Evolutionary conservation across 37 sponge, comb jelly and placozoan species (phyloP), one percentile per base, ranked within the genome.

Genomic region (Trichoplax adhaerens): DNA sequence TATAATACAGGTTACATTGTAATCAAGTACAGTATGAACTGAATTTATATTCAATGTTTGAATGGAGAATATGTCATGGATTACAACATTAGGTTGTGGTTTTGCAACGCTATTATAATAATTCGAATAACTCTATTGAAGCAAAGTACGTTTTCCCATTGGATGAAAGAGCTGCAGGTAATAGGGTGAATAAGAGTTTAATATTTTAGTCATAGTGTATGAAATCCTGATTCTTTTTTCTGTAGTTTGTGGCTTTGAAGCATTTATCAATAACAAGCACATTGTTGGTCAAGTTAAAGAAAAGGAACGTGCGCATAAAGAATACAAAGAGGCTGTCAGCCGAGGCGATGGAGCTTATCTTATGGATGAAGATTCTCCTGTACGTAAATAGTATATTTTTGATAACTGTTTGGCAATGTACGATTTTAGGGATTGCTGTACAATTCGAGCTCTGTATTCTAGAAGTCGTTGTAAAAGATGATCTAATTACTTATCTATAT

Each of bases 281-380:
- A 88, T 96, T 52, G 84, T 91, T 48, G 98, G 98, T 3, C 79
- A 91, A 64, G 89, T 96, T 75, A 97, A 97, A 80, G 90, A 88
- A 90, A 97, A 97, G 83, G 93, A 97, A 68, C 90, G 89, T 62
- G 99, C 99, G 12, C 90, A 91, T 77, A 78, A 79, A 58, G 99
- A 97, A 74, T 97, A 97, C 83, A 88, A 74, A 65, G 90, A 97
- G 72, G 99, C 99, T 71, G 90, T 97, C 65, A 83, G 85, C 58
- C 78, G 89, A 71, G 99, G 99, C 10, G 93, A 97, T 76, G 99
- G 99, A 46, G 99, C 99, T 46, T 97, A 97, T 77, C 93, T 97
- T 74, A 97, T 97, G 99, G 99, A 97, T 54, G 94, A 92, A 62
- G 99, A 97, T 72, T 86, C 91, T 59, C 90, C 92, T 53, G 92